Base-by-base conservation (phyloP, 2,888 invertebrate genomes). In the Lasioglossum lativentre region DNA sequence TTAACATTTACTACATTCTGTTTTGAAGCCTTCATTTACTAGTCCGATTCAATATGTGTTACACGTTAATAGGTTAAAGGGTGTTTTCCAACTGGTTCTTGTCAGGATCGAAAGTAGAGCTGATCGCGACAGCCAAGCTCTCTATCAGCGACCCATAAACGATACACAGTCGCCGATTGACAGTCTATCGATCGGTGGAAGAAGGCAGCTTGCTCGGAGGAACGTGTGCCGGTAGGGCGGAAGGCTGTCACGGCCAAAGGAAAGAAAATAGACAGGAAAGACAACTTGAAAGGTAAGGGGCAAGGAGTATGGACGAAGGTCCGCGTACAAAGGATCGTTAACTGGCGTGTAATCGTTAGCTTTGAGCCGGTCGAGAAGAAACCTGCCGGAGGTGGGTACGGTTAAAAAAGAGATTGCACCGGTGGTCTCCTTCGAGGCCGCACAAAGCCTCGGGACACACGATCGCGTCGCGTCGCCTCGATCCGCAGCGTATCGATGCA, bases 341-440 rank as follows among this genome's bases (percentile, higher is more conserved):
- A 93, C 93, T 91, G 90, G 90, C 90, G 91, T 91, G 91, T 93
- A 93, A 93, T 93, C 93, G 93, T 93, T 93, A 93, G 93, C 93
- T 93, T 93, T 91, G 93, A 92, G 86, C 86, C 83, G 85, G 75
- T 78, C 80, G 82, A 68, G 66, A 68, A 90, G 91, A 89, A 89
- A 82, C 83, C 63, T 45, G 74, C 23, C 45, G 40, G 75, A 78
- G 86, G 82, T 75, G 83, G 79, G 75, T n/a, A 38, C 70, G 70
- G 70, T 82, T 72, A 70, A 86, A 86, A 86, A 82, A 85, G 82
- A 86, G 82, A 85, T 82, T 85, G 76, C 78, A 66, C 34, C 45
- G 59, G 72, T 76, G 81, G 80, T 85, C 78, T 73, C 34, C 80
- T 70, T 47, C 63, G 59, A 71, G 66, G 66, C 40, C 16, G 68